Evolutionary conservation across 1,140 invertebrate genomes (phyloP), one percentile per base, ranked within the genome.

Genomic region (Musca vetustissima): DNA sequence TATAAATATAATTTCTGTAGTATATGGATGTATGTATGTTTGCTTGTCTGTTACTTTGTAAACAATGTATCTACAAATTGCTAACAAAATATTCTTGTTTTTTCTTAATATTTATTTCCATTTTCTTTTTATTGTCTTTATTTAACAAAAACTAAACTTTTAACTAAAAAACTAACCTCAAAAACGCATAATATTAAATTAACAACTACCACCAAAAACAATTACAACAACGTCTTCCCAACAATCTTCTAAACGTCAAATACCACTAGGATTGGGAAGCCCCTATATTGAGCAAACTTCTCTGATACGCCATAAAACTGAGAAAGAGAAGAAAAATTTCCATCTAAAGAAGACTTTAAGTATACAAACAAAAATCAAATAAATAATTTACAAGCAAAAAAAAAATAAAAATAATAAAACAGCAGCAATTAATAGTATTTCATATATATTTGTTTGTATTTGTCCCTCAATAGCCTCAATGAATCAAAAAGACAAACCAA

Each of bases 321-420:
- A 80, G 75, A 80, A 75, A 81, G 79, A 81, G 76, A 73, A 75
- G 68, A 80, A 78, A 80, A 80, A 80, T 74, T 81, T 80, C 77
- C 79, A 80, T 78, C 79, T 80, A 48, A 57, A 79, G 70, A 81
- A 80, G 78, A 71, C 73, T 79, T 78, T 81, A 81, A 81, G 79
- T 81, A 81, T 81, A 80, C 73, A 73, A 71, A 74, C 55, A 76
- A 48, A 28, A 65, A n/a, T n/a, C n/a, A n/a, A n/a, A n/a, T n/a
- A 69, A 69, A 65, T 14, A 43, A 64, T 65, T 55, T 55, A 25
- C 47, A 24, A n/a, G n/a, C n/a, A 53, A 64, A 2, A 43, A 57
- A 67, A 55, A 57, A 67, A 47, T 57, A 32, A 67, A 4, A 28
- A 4, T 14, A 22, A 14, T n/a, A 67, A 55, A 36, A 32, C 24